phyloP scores from a whole-genome alignment of 35 echinoderm and acorn worm species.

The Lytechinus pictus region DNA sequence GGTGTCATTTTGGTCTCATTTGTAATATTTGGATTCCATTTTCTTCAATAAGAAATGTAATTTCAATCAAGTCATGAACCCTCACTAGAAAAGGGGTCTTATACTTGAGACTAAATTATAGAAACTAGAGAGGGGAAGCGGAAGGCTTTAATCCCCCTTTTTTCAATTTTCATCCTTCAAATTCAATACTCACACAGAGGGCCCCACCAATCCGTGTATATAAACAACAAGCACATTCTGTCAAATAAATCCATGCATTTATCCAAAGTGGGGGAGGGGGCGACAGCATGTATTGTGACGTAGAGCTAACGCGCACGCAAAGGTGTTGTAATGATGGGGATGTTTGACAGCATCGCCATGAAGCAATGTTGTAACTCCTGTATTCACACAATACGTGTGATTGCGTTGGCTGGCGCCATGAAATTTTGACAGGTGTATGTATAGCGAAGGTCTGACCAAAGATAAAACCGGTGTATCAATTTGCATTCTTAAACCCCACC shows the following conservation, averaged over 20 bases:
- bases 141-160: background rate
- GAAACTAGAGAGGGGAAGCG: background rate
- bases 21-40: background rate
- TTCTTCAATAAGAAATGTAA: background rate
- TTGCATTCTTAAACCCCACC: too few species aligned
- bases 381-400: too few species aligned
- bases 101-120: background rate
- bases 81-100: background rate
- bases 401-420: too few species aligned
- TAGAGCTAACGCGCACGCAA: background rate
- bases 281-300: background rate
- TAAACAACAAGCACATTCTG: background rate
- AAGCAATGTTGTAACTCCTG: too few species aligned
- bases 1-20: background rate
- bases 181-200: background rate
- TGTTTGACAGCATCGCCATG: background rate
- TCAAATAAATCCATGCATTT: slow-evolving; percentile 5
- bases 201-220: background rate
- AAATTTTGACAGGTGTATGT: too few species aligned
- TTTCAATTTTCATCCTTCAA: background rate
- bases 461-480: too few species aligned
- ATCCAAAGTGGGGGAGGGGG: background rate
- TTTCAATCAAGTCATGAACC: background rate
- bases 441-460: too few species aligned
- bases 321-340: background rate